Base-by-base conservation (phyloP, 2,888 invertebrate species). In the Yponomeuta malinellus region DNA sequence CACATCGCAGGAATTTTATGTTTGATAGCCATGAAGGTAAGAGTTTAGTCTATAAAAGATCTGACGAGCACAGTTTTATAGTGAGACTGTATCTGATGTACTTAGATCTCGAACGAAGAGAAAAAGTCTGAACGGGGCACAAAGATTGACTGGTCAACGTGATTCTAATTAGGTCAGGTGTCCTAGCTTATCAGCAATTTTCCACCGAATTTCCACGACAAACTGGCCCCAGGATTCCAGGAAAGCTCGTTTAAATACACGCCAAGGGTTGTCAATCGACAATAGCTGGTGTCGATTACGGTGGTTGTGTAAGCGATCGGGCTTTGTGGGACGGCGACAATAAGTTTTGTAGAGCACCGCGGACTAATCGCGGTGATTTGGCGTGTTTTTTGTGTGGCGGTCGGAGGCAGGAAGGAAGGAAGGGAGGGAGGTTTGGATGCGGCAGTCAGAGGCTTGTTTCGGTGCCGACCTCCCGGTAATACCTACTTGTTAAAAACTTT, bases 291-390 rank as follows among this genome's bases (percentile, higher is more conserved):
- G 81, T 83, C 79, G 84, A 86, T 86, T 86, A 83, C 85, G 83
- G n/a, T 67, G 59, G 37, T 65, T 79, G 73, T 72, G 78, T 81
- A 80, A 82, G 78, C 76, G 78, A 80, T 75, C 73, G 29, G 64
- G 83, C 83, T 82, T 90, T 90, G 90, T 89, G 86, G 83, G 81
- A 74, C 75, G 74, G 72, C 76, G 79, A 90, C 89, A 90, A 90
- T 87, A 82, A 81, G 85, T 83, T 82, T 85, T 87, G 86, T 89
- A 85, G 83, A 86, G 86, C 88, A 89, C 85, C 81, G 83, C 79
- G 76, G 83, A 84, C 90, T 91, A 91, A 92, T 91, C 91, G 92
- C 87, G 91, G 85, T 92, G 91, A 92, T 86, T 85, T 82, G 87
- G 81, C 92, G 78, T 73, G 82, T 90, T 90, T 83, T 87, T 81